These are phyloP conservation scores for Euwallacea similis DNA, from an alignment of 1,140 invertebrate genomes.

Conservation along the genomic window DNA sequence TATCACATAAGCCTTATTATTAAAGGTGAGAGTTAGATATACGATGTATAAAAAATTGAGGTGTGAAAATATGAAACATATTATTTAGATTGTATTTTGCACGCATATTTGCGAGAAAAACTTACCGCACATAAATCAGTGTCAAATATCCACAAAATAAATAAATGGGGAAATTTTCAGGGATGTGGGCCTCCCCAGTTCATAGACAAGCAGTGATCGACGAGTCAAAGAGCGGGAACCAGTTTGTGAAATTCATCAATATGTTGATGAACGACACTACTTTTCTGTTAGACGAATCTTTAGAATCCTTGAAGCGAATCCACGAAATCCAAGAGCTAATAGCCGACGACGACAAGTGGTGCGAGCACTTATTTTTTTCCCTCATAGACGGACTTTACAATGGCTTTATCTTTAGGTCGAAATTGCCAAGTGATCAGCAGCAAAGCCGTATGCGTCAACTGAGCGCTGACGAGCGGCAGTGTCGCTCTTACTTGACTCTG, in stretches of 20 bases:
- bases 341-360: slow-evolving; percentile 69
- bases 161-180: slow-evolving; percentile 24
- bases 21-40: slow-evolving; percentile 67
- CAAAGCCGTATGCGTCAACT: slow-evolving; percentile 78
- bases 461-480: slow-evolving; percentile 89
- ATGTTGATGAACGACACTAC: slow-evolving; percentile 99
- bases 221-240: slow-evolving; percentile 82
- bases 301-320: slow-evolving; percentile 92
- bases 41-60: too few relatives aligned
- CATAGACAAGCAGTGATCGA: slow-evolving; percentile 74
- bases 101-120: background rate
- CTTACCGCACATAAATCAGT: too few relatives aligned
- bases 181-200: slow-evolving; percentile 52
- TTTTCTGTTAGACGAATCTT: slow-evolving; percentile 93
- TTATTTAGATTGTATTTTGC: background rate
- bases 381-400: slow-evolving; percentile 60
- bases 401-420: slow-evolving; percentile 56
- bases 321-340: slow-evolving; percentile 92
- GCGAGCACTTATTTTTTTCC: background rate
- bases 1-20: slow-evolving; percentile 97
- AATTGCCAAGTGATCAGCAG: slow-evolving; percentile 71
- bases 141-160: background rate
- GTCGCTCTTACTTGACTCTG: slow-evolving; percentile 91
- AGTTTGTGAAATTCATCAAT: slow-evolving; percentile 98
- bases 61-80: too few relatives aligned